These are phyloP conservation scores for Nibea albiflora DNA, from an alignment of 2,113 vertebrate genomes.

Conservation along the genomic window DNA sequence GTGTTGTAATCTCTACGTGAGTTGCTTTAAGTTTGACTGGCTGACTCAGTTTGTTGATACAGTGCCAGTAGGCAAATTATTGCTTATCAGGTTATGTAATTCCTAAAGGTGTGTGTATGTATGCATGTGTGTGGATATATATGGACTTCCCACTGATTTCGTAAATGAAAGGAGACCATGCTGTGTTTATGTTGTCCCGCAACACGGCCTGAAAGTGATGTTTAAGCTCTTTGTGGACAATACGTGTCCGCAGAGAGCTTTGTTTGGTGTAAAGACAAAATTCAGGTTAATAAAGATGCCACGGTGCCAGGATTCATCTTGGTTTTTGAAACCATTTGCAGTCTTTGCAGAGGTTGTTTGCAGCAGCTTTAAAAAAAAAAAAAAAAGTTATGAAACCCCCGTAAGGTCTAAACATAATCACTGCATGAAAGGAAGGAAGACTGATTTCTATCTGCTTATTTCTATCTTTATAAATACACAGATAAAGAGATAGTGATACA, in stretches of 20 bases:
- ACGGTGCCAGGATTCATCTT: background rate
- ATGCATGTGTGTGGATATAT: slow-evolving; percentile 28
- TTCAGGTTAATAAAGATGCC: slow-evolving; percentile 7
- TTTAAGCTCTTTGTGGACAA: slow-evolving; percentile 37
- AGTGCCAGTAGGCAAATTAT: slow-evolving; percentile 18
- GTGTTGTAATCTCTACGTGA: slow-evolving; percentile 1
- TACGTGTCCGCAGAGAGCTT: slow-evolving; percentile 8
- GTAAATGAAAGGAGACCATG: slow-evolving; percentile 88
- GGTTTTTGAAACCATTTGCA: background rate
- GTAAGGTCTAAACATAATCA: slow-evolving; percentile 12
- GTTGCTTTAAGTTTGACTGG: slow-evolving; percentile 5
- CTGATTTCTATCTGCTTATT: background rate
- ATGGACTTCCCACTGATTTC: slow-evolving; percentile 85
- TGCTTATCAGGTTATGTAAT: slow-evolving; percentile 59
- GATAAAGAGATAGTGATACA: slow-evolving; percentile 15
- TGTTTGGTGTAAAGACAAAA: slow-evolving; percentile 8
- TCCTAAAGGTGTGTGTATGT: slow-evolving; percentile 24
- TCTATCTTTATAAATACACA: slow-evolving; percentile 9
- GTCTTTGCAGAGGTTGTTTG: background rate
- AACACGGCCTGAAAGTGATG: slow-evolving; percentile 52
- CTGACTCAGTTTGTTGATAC: slow-evolving; percentile 22
- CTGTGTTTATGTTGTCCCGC: slow-evolving; percentile 85
- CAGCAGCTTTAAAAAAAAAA: background rate
- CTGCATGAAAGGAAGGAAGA: slow-evolving; percentile 24
- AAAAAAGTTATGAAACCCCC: background rate